Percentiles rank a stretch among this genome's conserved stretches.
phyloP scores from a whole-genome alignment of 2,888 invertebrate genomes.

The Melanotus villosus region DNA sequence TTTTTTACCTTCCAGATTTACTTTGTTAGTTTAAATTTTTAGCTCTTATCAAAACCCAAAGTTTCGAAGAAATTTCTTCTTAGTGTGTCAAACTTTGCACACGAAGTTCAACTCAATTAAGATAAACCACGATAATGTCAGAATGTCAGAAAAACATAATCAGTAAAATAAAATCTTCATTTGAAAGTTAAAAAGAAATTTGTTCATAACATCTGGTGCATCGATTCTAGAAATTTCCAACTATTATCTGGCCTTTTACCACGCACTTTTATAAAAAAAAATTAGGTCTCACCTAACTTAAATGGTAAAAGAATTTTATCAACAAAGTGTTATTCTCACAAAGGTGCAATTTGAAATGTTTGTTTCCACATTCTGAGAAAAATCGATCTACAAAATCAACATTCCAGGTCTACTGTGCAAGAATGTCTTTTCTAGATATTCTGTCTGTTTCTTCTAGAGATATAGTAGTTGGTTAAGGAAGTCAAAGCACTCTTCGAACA shows the following conservation, averaged over 20 bases:
- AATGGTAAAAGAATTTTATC: constrained; percentile 22
- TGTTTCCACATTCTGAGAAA: constrained; percentile 1
- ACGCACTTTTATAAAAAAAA: background rate
- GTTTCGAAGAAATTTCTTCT: no score
- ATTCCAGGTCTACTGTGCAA: background rate
- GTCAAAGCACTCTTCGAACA: constrained; percentile 5
- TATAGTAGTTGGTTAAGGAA: constrained; percentile 9
- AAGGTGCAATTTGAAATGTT: constrained; percentile 1
- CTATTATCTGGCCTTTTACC: background rate
- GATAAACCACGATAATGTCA: no score
- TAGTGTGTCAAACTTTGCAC: no score
- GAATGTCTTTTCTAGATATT: background rate
- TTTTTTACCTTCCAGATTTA: no score
- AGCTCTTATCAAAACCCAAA: no score
- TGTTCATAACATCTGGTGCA: background rate
- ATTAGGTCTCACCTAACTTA: constrained; percentile 15
- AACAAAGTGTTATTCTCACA: background rate
- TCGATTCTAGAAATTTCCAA: background rate
- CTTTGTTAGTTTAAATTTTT: no score
- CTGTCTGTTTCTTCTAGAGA: no score
- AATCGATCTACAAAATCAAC: background rate
- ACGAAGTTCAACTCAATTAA: no score
- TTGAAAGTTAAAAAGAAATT: background rate
- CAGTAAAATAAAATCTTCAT: no score
- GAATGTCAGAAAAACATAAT: no score